Percentiles rank a stretch among this genome's conserved stretches.
Conservation (phyloP, 2,113 vertebrate species). For the Morphnarchus princeps region DNA sequence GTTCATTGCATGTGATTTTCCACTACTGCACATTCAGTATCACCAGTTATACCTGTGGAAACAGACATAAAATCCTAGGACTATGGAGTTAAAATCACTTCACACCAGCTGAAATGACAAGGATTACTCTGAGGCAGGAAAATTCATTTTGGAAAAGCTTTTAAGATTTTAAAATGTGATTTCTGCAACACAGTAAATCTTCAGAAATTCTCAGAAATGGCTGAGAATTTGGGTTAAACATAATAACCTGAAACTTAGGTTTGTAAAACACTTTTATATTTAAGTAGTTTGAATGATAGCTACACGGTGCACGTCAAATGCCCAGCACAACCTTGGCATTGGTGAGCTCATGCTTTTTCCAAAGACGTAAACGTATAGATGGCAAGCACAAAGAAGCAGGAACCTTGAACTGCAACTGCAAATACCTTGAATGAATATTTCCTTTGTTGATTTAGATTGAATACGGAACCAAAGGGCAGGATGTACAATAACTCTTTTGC, state of each 20-base stretch:
- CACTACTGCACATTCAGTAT: background rate
- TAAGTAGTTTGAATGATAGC: background rate
- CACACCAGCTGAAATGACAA: background rate
- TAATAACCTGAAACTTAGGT: background rate
- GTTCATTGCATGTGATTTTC: background rate
- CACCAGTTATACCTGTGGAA: background rate
- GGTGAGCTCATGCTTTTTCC: fast-evolving
- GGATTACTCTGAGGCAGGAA: background rate
- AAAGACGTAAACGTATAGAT: background rate
- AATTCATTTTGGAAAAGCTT: background rate
- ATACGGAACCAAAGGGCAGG: background rate
- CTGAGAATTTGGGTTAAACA: background rate
- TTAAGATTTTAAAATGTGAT: background rate
- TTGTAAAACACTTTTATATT: background rate
- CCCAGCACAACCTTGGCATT: background rate
- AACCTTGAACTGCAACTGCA: background rate
- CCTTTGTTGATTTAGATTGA: background rate
- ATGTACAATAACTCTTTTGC: background rate
- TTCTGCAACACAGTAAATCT: background rate
- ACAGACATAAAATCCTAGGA: background rate
- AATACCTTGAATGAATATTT: background rate
- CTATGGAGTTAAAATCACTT: background rate
- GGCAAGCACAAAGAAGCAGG: background rate
- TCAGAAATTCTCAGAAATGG: background rate
- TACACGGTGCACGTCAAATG: background rate